Conservation (phyloP, 2,113 vertebrate genomes). For the Cephalopterus ornatus region DNA sequence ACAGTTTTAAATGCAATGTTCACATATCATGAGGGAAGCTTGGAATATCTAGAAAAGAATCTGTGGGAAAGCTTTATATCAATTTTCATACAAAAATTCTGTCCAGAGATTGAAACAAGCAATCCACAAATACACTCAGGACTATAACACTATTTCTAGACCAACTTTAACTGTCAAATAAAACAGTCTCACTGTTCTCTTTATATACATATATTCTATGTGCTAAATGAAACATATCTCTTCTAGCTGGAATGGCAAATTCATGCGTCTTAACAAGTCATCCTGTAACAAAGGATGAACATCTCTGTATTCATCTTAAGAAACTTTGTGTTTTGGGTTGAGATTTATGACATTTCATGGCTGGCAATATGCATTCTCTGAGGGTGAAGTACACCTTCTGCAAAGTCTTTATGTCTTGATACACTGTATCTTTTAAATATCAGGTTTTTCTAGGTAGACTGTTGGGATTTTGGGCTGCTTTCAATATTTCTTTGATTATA, state of each 20-base stretch:
- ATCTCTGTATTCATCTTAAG: not conserved
- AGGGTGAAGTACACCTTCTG: not conserved
- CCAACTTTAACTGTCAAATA: not conserved
- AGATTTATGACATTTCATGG: not conserved
- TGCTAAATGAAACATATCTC: not conserved
- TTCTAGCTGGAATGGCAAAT: not conserved
- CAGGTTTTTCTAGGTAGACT: not conserved
- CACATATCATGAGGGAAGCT: not conserved
- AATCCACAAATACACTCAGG: not conserved
- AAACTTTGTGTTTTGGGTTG: not conserved
- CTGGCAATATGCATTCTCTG: not conserved
- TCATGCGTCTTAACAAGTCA: not conserved
- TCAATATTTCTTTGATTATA: not conserved
- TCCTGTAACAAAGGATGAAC: conserved; percentile 1
- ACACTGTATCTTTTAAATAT: not conserved
- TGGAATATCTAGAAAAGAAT: not conserved
- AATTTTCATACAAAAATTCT: not conserved
- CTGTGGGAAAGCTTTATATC: not conserved
- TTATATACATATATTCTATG: not conserved
- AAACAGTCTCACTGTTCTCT: not conserved
- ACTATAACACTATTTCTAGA: not conserved
- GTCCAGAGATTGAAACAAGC: not conserved
- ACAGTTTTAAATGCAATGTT: not conserved
- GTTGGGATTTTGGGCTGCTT: not conserved
- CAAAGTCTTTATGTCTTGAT: not conserved